Conservation (phyloP, 2,113 vertebrate genomes). For the Hypomesus transpacificus region DNA sequence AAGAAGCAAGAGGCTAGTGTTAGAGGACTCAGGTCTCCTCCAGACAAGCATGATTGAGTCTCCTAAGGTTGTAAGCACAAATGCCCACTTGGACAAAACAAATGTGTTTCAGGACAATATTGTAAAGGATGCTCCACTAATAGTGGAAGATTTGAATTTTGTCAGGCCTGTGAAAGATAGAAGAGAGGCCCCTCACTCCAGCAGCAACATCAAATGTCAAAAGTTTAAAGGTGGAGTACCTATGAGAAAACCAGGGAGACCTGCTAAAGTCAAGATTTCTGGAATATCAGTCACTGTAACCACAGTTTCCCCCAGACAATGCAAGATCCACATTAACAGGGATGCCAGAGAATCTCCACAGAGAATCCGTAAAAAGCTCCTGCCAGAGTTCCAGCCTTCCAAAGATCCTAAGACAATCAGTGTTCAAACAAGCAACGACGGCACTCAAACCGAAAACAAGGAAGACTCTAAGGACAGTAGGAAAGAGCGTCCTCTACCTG, state of each 20-base stretch:
- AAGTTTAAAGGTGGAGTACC: conserved; percentile 71
- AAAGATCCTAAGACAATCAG: conserved; percentile 62
- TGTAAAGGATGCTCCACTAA: conserved; percentile 51
- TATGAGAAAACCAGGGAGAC: conserved; percentile 85
- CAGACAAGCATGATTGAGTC: conserved; percentile 59
- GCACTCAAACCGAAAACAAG: conserved; percentile 20
- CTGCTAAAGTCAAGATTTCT: conserved; percentile 92
- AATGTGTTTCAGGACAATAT: conserved; percentile 53
- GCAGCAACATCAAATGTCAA: conserved; percentile 74
- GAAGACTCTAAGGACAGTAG: conserved; percentile 11
- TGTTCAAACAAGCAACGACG: conserved; percentile 30
- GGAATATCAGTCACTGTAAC: conserved; percentile 90
- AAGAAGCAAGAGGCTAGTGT: conserved; percentile 84
- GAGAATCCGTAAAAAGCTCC: conserved; percentile 32
- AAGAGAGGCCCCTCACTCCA: conserved; percentile 63
- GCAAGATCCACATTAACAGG: conserved; percentile 82
- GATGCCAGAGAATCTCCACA: conserved; percentile 61
- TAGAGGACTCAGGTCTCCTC: conserved; percentile 72
- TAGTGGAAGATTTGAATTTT: conserved; percentile 66
- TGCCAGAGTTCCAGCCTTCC: conserved; percentile 46
- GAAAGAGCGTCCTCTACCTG: conserved; percentile 54
- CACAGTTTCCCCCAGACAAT: conserved; percentile 83
- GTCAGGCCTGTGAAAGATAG: conserved; percentile 75
- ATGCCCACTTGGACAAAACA: conserved; percentile 40
- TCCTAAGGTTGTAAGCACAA: conserved; percentile 48